These are phyloP conservation scores for Apostichopus japonicus DNA, from an alignment of 35 echinoderm and acorn worm species.

Conservation along the genomic window DNA sequence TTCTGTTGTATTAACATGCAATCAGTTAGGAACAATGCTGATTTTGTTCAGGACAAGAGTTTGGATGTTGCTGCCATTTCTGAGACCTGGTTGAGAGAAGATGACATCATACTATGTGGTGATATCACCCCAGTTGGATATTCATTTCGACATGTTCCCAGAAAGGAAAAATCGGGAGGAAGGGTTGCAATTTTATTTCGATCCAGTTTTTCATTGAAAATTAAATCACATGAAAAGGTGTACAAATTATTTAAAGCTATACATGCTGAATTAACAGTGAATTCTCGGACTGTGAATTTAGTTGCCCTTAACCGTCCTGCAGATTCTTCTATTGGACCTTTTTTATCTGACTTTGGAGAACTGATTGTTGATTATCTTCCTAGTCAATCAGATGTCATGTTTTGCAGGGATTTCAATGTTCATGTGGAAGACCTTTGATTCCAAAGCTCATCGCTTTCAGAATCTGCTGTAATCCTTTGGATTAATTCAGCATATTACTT, in stretches of 20 bases:
- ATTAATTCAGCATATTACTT: not conserved
- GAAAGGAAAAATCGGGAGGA: not conserved
- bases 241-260: not conserved
- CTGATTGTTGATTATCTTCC: no score
- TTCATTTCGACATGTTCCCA: not conserved
- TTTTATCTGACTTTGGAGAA: no score
- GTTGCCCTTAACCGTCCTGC: no score
- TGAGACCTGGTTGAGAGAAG: slow-evolving; percentile 14
- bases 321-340: no score
- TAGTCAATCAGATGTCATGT: no score
- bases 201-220: slow-evolving; percentile 6
- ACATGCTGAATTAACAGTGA: no score
- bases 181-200: not conserved
- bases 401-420: slow-evolving; percentile 3
- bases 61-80: slow-evolving; percentile 17
- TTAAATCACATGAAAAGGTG: not conserved
- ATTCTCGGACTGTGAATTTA: no score
- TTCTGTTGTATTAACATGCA: slow-evolving; percentile 20
- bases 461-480: not conserved
- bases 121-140: slow-evolving; percentile 9
- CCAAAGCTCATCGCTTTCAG: not conserved
- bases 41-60: slow-evolving; percentile 21
- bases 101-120: not conserved
- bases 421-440: not conserved
- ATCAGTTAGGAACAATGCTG: slow-evolving; percentile 13